Evolutionary conservation across 2,113 vertebrate species (phyloP), one percentile per base, ranked within the genome.

Genomic region (Oryzias woworae): DNA sequence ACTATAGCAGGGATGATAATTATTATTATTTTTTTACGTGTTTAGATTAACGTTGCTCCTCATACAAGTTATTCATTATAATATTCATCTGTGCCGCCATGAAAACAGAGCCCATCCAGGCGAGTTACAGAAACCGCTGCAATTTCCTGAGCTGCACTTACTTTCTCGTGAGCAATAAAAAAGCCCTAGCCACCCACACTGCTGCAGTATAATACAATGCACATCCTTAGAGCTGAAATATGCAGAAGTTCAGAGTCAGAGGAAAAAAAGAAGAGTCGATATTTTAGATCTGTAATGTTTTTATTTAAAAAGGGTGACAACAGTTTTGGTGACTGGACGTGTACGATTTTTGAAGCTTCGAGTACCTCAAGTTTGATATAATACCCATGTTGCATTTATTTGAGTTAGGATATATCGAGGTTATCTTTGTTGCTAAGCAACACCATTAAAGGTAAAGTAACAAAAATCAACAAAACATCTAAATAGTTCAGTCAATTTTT

Each of bases 81-180:
- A 12, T 36, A 10, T 12, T 36, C 36, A 36, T 36, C 10, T 12
- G 13, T 26, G 4, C 47, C n/a, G 66, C 26, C 77, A 55, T 69
- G 47, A 60, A n/a, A 56, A 41, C 48, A n/a, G 45, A 20, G 54
- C 31, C 14, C 10, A 12, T 10, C 8, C 8, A 44, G 24, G 55
- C 18, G 49, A 58, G 41, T 47, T 66, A 20, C 50, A 69, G 36
- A 52, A 65, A 67, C 53, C 15, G 51, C 51, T 42, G 64, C 15
- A 63, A 69, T 70, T 77, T 76, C 53, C 75, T 24, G 46, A 70
- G 54, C 51, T 69, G 31, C 23, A 56, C 26, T 54, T 69, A 41
- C 50, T 63, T 79, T 66, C 46, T 69, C 50, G 61, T 58, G 24
- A 64, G 70, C 58, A 73, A 64, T 69, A 26, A 69, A 61, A 62